Base-by-base conservation (phyloP, 2,797 vertebrate species). In the Australoheros facetus region DNA sequence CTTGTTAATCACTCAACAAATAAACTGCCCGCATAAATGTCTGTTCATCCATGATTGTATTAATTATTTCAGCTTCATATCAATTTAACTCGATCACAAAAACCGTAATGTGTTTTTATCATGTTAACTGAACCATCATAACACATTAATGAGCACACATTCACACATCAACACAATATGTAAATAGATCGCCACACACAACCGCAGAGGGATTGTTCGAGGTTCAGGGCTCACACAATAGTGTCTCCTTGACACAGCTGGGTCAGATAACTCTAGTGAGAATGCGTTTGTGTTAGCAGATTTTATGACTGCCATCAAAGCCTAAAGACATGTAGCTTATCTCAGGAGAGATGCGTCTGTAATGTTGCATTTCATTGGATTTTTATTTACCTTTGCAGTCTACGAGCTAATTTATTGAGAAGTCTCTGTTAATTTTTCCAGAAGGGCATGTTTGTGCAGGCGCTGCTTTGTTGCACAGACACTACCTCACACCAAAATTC, bases 201-300 rank as follows among this genome's bases (percentile, higher is more conserved):
- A 39, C 5, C 48, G 30, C 17, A 62, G 17, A 72, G 37, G 26
- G 28, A 39, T 26, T 73, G 60, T 84, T 79, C 80, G 75, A 86
- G 75, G 74, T 77, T 78, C 42, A 66, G 58, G 76, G 79, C 83
- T 90, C 85, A 91, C 91, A 90, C 75, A 75, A 73, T 32, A 30
- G 87, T 87, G 88, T 82, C 73, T 87, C 48, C 81, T 89, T 88
- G 82, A 90, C 92, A 90, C 88, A 93, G 87, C 85, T 90, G 90
- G 82, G 21, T 73, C 55, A 86, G 62, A 80, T 76, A 85, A 66
- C 79, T 60, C 42, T 51, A 37, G 71, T 69, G 73, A 79, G 78
- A 80, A 87, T 16, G 59, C 79, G 53, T 54, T 42, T 55, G 77
- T 79, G 26, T 79, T 75, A 71, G 57, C 56, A 72, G 80, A 54